These are phyloP conservation scores for Schizopygopsis pylzovi DNA, from an alignment of 2,797 vertebrate species.

Conservation along the genomic window DNA sequence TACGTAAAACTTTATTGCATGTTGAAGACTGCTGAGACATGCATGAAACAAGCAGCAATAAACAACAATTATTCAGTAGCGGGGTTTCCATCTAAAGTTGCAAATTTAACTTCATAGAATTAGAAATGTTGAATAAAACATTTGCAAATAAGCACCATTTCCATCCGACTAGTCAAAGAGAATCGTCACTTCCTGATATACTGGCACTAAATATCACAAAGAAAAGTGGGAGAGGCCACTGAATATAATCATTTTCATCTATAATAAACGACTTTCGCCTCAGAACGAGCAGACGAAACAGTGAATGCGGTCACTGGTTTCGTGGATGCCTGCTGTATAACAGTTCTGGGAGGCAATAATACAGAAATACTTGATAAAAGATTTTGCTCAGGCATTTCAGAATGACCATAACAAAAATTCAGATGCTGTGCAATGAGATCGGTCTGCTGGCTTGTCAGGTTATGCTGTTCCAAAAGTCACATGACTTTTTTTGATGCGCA, in stretches of 20 bases:
- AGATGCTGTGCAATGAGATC: background rate
- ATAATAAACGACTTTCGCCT: too few relatives aligned
- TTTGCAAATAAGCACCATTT: background rate
- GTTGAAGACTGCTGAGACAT: background rate
- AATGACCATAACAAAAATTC: background rate
- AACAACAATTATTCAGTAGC: background rate
- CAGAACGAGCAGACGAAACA: too few relatives aligned
- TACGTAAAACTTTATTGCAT: background rate
- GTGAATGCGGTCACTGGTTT: too few relatives aligned
- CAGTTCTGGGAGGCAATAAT: too few relatives aligned
- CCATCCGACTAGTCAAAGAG: too few relatives aligned
- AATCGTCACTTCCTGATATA: too few relatives aligned
- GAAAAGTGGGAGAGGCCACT: background rate
- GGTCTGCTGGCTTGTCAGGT: background rate
- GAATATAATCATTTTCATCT: background rate
- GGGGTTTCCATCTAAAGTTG: background rate
- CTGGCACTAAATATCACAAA: background rate
- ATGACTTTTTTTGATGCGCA: too few relatives aligned
- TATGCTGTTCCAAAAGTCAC: too few relatives aligned
- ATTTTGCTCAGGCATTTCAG: too few relatives aligned
- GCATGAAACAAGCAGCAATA: slow-evolving; percentile 1
- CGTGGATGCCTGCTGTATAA: too few relatives aligned
- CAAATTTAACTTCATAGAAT: background rate
- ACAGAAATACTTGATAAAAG: too few relatives aligned
- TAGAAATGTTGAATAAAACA: background rate